A percentile compares a stretch with the other conserved stretches of the same genome.
phyloP scores from a whole-genome alignment of 2,113 vertebrate genomes.

The Notothenia coriiceps region DNA sequence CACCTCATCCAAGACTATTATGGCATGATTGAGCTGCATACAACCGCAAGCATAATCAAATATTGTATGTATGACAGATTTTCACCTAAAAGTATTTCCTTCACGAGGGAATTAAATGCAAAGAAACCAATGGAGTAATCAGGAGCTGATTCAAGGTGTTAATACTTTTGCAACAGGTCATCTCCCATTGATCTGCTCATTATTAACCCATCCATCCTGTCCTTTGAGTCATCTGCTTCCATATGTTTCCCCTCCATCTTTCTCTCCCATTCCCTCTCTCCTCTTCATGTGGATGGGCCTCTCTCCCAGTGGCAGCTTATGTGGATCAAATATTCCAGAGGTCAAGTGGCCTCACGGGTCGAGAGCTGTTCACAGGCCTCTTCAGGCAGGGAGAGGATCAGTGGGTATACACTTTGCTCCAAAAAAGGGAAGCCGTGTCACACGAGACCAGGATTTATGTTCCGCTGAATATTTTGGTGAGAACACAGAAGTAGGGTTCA shows the following conservation, averaged over 20 bases:
- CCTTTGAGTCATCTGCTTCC: not conserved
- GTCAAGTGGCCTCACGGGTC: constrained; percentile 53
- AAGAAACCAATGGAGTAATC: not conserved
- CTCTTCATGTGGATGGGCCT: constrained; percentile 23
- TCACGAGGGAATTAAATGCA: not conserved
- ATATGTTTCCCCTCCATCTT: no score
- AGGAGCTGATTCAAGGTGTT: constrained; percentile 2
- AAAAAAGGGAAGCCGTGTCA: constrained; percentile 56
- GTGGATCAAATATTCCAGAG: constrained; percentile 56
- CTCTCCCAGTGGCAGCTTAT: constrained; percentile 36
- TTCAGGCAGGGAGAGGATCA: constrained; percentile 44
- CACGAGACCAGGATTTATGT: constrained; percentile 44
- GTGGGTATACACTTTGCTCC: constrained; percentile 17
- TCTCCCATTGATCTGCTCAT: not conserved
- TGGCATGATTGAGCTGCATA: not conserved
- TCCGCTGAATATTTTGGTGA: constrained; percentile 14
- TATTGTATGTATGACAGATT: not conserved
- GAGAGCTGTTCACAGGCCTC: constrained; percentile 62
- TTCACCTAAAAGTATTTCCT: not conserved
- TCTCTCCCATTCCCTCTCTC: not conserved
- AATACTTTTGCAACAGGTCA: constrained; percentile 4
- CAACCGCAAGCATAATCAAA: not conserved
- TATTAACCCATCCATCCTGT: constrained; percentile 29
- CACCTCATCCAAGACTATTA: not conserved
- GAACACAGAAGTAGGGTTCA: constrained; percentile 8